Evolutionary conservation across 64 coral and sea anemone genomes (phyloP).

Genomic region (Cladopsammia gracilis): DNA sequence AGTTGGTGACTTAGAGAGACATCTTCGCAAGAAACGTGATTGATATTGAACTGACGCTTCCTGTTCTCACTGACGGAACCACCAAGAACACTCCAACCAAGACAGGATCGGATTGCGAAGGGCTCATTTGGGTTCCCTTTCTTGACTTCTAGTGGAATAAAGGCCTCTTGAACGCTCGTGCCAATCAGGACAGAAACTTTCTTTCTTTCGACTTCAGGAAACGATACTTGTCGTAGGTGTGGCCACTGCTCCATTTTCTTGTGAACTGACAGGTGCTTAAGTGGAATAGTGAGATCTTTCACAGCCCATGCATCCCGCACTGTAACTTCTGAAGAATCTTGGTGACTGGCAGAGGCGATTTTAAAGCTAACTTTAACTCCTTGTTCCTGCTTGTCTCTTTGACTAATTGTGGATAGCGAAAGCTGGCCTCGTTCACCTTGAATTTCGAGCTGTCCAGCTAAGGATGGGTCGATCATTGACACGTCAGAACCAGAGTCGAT

Average conservation of each 20-base stretch:
- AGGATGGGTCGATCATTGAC: conserved; percentile 30
- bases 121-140: conserved; percentile 38
- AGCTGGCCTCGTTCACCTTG: conserved; percentile 9
- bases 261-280: conserved; percentile 2
- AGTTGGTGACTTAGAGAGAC: conserved; percentile 1
- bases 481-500: conserved; percentile 55
- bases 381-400: conserved; percentile 11
- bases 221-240: conserved; percentile 37
- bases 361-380: conserved; percentile 6
- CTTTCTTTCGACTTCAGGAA: conserved; percentile 53
- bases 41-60: too few relatives aligned
- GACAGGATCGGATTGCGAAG: conserved; percentile 26
- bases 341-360: neutral
- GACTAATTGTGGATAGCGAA: conserved; percentile 28
- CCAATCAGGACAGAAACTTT: conserved; percentile 49
- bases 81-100: conserved; percentile 57
- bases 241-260: conserved; percentile 11
- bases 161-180: conserved; percentile 33
- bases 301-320: conserved; percentile 17
- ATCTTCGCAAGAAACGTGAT: neutral
- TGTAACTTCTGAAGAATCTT: neutral
- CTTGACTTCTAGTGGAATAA: conserved; percentile 13
- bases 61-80: neutral
- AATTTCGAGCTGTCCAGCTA: neutral
- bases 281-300: too few relatives aligned